Base-by-base conservation (phyloP, 2,888 invertebrate genomes). In the Meandrusa payeni region DNA sequence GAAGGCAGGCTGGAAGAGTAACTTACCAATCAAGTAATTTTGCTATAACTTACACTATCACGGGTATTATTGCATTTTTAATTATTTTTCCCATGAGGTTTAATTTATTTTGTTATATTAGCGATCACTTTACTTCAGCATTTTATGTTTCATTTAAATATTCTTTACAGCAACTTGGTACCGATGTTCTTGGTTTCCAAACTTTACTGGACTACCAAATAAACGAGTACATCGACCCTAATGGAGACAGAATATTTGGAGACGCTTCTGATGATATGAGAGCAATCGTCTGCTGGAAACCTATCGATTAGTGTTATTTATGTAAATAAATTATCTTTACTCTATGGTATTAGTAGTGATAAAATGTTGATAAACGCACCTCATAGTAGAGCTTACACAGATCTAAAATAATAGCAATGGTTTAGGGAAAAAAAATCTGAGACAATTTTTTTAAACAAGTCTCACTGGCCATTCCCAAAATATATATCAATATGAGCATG, bases 201-300 rank as follows among this genome's bases (percentile, higher is more conserved):
- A 91, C 92, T 0, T 83, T 96, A 52, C 72, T 92, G 45, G 93
- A 94, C 69, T 95, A 92, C 66, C 95, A 95, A 86, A 92, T 96
- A 5, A 96, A 96, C 71, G 88, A 93, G 55, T 96, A 93, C 67
- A 81, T 92, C 1, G 92, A 93, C 44, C 69, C 89, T 2, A 93
- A 94, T 63, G 94, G 93, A 3, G 90, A 90, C 1, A 91, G 90
- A 61, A 93, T 94, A 11, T 97, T 96, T 67, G 90, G 89, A 0
- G 71, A 90, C 37, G 96, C 96, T 0, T 92, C 94, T 0, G 94
- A 95, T 59, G 89, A 91, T 13, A 94, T 95, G 82, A 78, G 92
- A 58, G 95, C 93, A 0, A 78, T 94, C 40, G 94, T 94, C 1
- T 94, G 94, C 57, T 95, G 95, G 93, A 95, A 95, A 76, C 78